Conservation (phyloP, 2,113 vertebrate species). For the Noturus placidus region DNA sequence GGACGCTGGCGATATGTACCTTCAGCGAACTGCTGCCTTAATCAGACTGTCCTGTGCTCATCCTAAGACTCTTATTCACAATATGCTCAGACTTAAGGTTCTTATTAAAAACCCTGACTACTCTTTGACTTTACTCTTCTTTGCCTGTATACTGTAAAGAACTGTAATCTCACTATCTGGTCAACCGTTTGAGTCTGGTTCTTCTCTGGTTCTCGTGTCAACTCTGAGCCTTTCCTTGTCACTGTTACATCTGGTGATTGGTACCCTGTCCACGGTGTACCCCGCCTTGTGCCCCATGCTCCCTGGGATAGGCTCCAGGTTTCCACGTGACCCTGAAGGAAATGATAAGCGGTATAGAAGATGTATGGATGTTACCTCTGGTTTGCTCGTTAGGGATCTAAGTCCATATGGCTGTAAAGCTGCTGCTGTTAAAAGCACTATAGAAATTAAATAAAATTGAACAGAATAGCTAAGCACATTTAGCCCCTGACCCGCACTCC, state of each 20-base stretch:
- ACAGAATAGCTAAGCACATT: background rate
- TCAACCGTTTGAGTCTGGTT: too few relatives aligned
- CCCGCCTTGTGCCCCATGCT: too few relatives aligned
- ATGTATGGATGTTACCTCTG: too few relatives aligned
- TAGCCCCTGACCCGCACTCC: background rate
- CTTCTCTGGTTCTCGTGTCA: background rate
- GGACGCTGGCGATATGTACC: background rate
- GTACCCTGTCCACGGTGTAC: too few relatives aligned
- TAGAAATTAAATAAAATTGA: background rate
- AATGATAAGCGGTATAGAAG: too few relatives aligned
- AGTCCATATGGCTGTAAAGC: background rate
- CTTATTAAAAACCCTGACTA: background rate
- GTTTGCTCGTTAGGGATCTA: background rate
- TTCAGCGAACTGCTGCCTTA: background rate
- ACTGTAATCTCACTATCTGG: background rate
- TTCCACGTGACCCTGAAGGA: too few relatives aligned
- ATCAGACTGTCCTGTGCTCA: background rate
- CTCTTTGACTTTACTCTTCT: background rate
- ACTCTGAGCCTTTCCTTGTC: background rate
- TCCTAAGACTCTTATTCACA: background rate
- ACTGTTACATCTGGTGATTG: background rate
- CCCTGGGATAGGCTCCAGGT: too few relatives aligned
- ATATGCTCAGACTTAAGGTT: background rate
- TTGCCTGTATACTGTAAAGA: background rate
- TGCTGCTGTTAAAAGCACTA: background rate